These are phyloP conservation scores for Xanthorhoe designata DNA, from an alignment of 2,888 invertebrate genomes.

Conservation along the genomic window DNA sequence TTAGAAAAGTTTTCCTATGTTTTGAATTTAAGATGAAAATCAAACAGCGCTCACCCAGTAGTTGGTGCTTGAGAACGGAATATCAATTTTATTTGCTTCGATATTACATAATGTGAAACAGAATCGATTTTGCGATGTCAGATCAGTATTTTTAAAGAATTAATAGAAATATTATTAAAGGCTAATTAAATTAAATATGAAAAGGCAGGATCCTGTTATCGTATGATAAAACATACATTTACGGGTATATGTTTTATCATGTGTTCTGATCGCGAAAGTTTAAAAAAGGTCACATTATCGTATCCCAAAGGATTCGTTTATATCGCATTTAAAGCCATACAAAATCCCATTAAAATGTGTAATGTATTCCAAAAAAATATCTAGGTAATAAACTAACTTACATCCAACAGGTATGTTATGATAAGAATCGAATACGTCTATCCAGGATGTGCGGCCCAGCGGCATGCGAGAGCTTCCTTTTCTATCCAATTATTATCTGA, in stretches of 20 bases:
- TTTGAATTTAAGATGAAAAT: conserved; percentile 35
- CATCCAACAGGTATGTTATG: background rate
- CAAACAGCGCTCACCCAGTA: conserved; percentile 28
- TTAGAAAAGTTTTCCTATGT: conserved; percentile 35
- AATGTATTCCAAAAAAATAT: background rate
- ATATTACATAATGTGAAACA: conserved; percentile 1
- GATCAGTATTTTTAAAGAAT: too few relatives aligned
- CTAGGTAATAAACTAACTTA: background rate
- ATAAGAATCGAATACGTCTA: conserved; percentile 7
- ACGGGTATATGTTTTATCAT: too few relatives aligned
- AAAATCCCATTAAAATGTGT: background rate
- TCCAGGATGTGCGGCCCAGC: conserved; percentile 19
- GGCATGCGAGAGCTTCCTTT: conserved; percentile 46
- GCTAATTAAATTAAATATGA: too few relatives aligned
- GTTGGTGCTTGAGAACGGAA: conserved; percentile 14
- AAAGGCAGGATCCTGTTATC: too few relatives aligned
- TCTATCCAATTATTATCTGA: conserved; percentile 48
- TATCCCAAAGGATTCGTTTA: too few relatives aligned
- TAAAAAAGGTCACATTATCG: too few relatives aligned
- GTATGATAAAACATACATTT: too few relatives aligned
- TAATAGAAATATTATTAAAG: too few relatives aligned
- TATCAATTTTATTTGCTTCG: conserved; percentile 15
- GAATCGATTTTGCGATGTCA: background rate
- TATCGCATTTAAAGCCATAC: too few relatives aligned
- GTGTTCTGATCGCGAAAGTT: too few relatives aligned